phyloP scores from a whole-genome alignment of 2,888 invertebrate species.

The Galeopsomyia nigrocyanea region DNA sequence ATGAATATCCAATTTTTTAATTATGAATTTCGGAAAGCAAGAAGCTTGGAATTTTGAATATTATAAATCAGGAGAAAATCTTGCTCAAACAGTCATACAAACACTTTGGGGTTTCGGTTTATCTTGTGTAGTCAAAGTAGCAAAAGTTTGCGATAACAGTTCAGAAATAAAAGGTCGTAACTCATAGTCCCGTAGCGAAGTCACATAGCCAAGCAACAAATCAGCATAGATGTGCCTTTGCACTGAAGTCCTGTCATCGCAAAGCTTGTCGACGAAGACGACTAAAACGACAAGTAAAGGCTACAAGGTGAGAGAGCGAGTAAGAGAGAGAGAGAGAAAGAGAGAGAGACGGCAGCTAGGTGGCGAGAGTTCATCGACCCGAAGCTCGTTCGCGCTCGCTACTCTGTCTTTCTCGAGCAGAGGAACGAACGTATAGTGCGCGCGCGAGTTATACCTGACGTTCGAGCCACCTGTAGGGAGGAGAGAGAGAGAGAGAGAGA shows the following conservation, averaged over 20 bases:
- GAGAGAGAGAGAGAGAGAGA: slow-evolving; percentile 11
- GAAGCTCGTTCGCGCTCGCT: neutral
- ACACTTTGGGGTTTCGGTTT: no score
- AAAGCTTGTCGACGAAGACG: neutral
- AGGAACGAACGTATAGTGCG: neutral
- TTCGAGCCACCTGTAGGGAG: slow-evolving; percentile 36
- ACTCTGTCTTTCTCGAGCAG: no score
- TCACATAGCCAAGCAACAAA: no score
- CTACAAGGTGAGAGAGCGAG: slow-evolving; percentile 3
- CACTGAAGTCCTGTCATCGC: slow-evolving; percentile 28
- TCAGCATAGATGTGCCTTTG: neutral
- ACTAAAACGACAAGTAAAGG: neutral
- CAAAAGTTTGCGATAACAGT: no score
- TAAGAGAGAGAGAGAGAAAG: neutral
- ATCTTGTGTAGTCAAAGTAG: no score
- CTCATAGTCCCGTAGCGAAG: no score
- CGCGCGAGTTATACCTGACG: neutral
- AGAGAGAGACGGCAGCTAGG: neutral
- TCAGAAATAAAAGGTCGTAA: no score
- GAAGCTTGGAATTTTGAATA: no score
- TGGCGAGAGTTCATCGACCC: slow-evolving; percentile 39
- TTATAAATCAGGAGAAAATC: no score
- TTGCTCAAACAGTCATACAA: no score
- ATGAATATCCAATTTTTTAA: no score
- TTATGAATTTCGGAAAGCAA: no score